Evolutionary conservation across 2,797 vertebrate species (phyloP), one percentile per base, ranked within the genome.

Genomic region (Coregonus sp.): DNA sequence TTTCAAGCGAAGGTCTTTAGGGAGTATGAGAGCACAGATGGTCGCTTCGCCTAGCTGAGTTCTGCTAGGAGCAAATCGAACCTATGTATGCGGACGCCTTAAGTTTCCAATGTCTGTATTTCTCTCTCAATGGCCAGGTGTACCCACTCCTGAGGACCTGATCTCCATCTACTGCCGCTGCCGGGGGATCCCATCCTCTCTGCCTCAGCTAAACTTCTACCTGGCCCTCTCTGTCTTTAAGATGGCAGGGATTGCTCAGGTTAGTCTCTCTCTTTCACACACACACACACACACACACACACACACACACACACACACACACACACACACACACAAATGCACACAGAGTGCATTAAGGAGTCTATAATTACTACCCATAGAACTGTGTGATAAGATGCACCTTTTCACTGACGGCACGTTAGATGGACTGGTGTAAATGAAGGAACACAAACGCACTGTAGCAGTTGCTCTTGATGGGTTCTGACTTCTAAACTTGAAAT

Each of bases 161-260:
- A 82, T 93, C 78, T 94, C 92, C 59, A 85, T 96, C 85, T 99
- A 99, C 87, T 95, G 93, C 79, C 92, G 7, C 25, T 95, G 92
- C 80, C 91, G 94, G 15, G 85, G 84, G 75, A 93, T 95, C 79
- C 85, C 87, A 16, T 70, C 86, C 56, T 0, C 85, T 86, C 75
- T 97, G 72, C 84, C 95, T 9, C 85, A 94, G 72, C 86, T 96
- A 69, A 96, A 97, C 87, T 98, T 98, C 87, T 97, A 96, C 81
- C 80, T 97, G 83, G 96, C 95, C n/a, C 86, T 99, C 77, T 94
- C 96, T 0, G 85, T 88, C 79, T 99, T 98, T 89, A 98, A 99
- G 87, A 77, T 97, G 78, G 96, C 97, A 83, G 94, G 93, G 78
- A 98, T 98, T 86, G 73, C 92, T 5, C 97, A 99, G 96, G 97